A percentile compares a stretch with the other conserved stretches of the same genome.
Conservation (phyloP, 2,797 vertebrate genomes). For the Oophaga sylvatica region DNA sequence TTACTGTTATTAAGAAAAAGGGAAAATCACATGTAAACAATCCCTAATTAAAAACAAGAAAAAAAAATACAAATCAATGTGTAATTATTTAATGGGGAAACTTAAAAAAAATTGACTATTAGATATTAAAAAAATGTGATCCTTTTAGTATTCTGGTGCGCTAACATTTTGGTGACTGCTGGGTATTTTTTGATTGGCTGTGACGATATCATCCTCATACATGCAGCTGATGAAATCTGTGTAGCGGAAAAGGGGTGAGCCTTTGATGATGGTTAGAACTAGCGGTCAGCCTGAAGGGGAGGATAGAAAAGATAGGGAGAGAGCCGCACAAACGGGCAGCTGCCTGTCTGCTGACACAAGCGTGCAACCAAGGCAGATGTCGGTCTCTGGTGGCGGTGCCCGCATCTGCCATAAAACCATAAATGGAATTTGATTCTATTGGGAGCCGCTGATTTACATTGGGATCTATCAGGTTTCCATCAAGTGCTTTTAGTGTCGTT, state of each 20-base stretch:
- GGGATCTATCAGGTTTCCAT: too few relatives aligned
- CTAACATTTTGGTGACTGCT: neutral
- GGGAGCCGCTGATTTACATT: neutral
- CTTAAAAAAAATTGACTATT: neutral
- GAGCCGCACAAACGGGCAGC: too few relatives aligned
- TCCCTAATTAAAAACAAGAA: neutral
- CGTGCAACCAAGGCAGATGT: too few relatives aligned
- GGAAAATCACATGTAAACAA: neutral
- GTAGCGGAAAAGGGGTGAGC: too few relatives aligned
- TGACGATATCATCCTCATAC: too few relatives aligned
- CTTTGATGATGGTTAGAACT: neutral
- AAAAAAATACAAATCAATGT: neutral
- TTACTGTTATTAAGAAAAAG: neutral
- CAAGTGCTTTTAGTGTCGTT: neutral
- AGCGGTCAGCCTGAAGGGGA: neutral
- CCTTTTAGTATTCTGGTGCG: neutral
- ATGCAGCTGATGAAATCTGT: neutral
- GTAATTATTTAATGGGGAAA: neutral
- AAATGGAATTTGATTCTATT: neutral
- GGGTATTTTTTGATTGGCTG: neutral
- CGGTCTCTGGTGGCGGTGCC: too few relatives aligned
- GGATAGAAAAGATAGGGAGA: too few relatives aligned
- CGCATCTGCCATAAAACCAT: too few relatives aligned
- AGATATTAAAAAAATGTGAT: neutral
- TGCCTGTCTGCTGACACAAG: too few relatives aligned